These are phyloP conservation scores for Rhinichthys osculus DNA, from an alignment of 2,797 vertebrate species.

Conservation along the genomic window DNA sequence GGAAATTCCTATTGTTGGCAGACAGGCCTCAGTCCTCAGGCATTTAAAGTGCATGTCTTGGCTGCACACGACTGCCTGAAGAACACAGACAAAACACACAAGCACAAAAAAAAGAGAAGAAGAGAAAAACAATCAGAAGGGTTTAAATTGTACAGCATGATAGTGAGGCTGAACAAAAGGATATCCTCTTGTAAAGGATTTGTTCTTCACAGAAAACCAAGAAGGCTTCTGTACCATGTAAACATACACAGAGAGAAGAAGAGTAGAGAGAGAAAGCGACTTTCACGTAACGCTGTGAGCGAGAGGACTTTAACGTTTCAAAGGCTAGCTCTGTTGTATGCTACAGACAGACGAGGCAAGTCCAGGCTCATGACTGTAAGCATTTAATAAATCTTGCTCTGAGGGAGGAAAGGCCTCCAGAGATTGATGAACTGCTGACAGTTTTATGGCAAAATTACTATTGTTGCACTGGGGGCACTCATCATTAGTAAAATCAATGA, in stretches of 20 bases:
- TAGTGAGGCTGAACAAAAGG: background rate
- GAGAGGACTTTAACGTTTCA: constrained; percentile 71
- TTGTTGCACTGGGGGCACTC: constrained; percentile 82
- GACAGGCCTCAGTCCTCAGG: constrained; percentile 79
- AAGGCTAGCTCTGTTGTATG: constrained; percentile 73
- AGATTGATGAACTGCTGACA: constrained; percentile 91
- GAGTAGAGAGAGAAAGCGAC: background rate
- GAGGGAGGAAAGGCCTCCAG: constrained; percentile 83
- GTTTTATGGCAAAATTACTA: constrained; percentile 86
- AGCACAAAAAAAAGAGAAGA: constrained; percentile 55
- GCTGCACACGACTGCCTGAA: constrained; percentile 75
- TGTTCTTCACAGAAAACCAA: constrained; percentile 23
- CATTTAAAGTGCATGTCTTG: constrained; percentile 74
- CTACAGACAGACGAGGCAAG: constrained; percentile 81
- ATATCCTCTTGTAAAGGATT: constrained; percentile 6
- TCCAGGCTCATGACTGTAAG: constrained; percentile 77
- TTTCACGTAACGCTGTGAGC: constrained; percentile 73
- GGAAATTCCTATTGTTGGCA: constrained; percentile 87
- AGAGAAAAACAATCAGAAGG: constrained; percentile 42
- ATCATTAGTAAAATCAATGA: constrained; percentile 85
- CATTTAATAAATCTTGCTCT: constrained; percentile 91
- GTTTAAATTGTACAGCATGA: constrained; percentile 66
- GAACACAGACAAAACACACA: constrained; percentile 74
- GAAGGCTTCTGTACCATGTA: constrained; percentile 43
- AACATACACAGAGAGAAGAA: constrained; percentile 28